Conservation (phyloP, 2,113 vertebrate genomes). For the Piprites chloris region DNA sequence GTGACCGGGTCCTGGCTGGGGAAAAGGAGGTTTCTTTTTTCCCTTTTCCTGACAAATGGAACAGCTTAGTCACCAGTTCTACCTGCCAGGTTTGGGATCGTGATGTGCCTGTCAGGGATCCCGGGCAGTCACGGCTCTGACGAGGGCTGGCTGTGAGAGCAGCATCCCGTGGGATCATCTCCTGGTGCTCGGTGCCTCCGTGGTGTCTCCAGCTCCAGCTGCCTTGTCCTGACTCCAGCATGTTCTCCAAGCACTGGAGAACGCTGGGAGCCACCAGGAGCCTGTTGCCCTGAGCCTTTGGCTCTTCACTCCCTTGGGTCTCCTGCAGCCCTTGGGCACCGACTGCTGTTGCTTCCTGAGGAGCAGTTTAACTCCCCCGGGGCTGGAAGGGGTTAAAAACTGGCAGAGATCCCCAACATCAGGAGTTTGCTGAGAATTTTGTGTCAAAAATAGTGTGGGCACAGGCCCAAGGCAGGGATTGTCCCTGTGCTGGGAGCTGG, state of each 20-base stretch:
- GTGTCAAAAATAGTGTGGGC: no score
- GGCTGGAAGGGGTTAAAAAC: neutral
- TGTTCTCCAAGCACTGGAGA: neutral
- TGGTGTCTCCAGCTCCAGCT: no score
- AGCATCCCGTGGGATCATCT: no score
- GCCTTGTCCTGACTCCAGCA: neutral
- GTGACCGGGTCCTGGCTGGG: neutral
- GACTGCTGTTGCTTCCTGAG: rapidly evolving
- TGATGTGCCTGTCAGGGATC: neutral
- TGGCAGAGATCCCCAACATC: rapidly evolving
- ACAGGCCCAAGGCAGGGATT: neutral
- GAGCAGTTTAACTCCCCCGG: neutral
- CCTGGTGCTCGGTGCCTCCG: no score
- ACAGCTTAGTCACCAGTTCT: neutral
- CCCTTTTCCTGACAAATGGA: neutral
- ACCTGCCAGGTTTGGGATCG: neutral
- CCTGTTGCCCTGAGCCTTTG: no score
- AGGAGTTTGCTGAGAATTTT: neutral
- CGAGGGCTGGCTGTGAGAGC: no score
- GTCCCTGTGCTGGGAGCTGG: neutral
- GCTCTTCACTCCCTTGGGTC: neutral
- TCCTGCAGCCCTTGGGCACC: neutral
- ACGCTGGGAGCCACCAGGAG: neutral
- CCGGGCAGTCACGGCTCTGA: neutral
- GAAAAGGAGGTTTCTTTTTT: neutral